Evolutionary conservation across 2,113 vertebrate genomes (phyloP).

Genomic region (Aphelocoma coerulescens): DNA sequence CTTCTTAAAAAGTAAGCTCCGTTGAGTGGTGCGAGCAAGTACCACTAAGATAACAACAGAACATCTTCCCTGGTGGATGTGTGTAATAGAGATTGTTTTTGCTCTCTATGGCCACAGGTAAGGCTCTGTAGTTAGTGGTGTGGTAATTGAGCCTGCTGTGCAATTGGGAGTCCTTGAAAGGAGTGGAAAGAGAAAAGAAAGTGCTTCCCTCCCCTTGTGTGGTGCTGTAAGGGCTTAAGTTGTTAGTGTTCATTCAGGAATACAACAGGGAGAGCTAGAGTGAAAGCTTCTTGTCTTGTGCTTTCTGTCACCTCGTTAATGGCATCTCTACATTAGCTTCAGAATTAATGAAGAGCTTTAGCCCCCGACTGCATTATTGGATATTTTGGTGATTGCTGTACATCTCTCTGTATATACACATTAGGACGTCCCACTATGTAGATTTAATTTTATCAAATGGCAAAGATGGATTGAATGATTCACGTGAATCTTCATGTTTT

Average conservation of each 20-base stretch:
- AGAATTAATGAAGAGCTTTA: neutral
- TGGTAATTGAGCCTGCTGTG: conserved; percentile 4
- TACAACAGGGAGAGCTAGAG: neutral
- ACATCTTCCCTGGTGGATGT: neutral
- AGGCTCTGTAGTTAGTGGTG: neutral
- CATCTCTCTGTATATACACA: neutral
- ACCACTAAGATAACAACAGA: neutral
- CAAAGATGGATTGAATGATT: neutral
- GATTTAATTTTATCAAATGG: neutral
- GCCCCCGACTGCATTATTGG: neutral
- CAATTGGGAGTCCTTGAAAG: neutral
- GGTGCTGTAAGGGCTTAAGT: neutral
- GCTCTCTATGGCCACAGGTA: neutral
- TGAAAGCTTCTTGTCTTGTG: neutral
- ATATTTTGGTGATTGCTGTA: neutral
- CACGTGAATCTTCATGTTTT: neutral
- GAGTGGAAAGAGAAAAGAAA: neutral
- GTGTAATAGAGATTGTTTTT: neutral
- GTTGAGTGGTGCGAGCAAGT: neutral
- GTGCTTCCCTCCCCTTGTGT: neutral
- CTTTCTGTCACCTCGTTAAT: neutral
- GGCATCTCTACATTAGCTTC: neutral
- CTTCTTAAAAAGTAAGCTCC: neutral
- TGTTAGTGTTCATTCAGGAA: neutral
- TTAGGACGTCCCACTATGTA: accelerated